These are phyloP conservation scores for Bursaphelenchus mucronatus DNA, from an alignment of 1,140 invertebrate genomes.

Conservation along the genomic window DNA sequence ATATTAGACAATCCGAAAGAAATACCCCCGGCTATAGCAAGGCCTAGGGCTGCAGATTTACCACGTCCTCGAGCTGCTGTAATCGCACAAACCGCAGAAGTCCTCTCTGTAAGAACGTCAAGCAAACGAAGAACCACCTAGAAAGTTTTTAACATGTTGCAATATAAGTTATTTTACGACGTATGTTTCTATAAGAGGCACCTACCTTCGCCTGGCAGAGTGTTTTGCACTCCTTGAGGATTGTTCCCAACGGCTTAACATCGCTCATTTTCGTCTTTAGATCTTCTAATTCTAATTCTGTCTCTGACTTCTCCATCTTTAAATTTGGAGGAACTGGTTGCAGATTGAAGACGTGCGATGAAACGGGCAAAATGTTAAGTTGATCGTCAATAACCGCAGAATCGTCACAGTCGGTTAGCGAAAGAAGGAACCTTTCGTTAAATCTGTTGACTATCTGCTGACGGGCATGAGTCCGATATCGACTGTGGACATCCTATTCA, in stretches of 20 bases:
- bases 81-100: conserved; percentile 81
- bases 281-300: conserved; percentile 67
- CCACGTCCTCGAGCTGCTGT: conserved; percentile 93
- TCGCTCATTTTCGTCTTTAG: conserved; percentile 77
- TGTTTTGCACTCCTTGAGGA: conserved; percentile 87
- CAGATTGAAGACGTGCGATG: conserved; percentile 78
- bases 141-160: conserved; percentile 65
- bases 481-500: conserved; percentile 81
- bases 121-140: conserved; percentile 88
- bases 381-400: conserved; percentile 91
- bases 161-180: conserved; percentile 22
- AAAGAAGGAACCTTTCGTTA: conserved; percentile 90
- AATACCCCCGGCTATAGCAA: conserved; percentile 73
- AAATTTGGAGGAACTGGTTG: conserved; percentile 65
- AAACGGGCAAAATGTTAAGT: conserved; percentile 83
- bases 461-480: conserved; percentile 89
- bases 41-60: conserved; percentile 87
- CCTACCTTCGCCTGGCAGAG: conserved; percentile 73
- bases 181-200: neutral
- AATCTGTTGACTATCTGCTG: conserved; percentile 85
- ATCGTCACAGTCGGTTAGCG: conserved; percentile 77
- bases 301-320: conserved; percentile 52
- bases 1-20: conserved; percentile 87
- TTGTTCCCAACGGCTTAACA: conserved; percentile 79
- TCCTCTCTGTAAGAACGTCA: conserved; percentile 89